These are phyloP conservation scores for Lottia scabra DNA, from an alignment of 2,888 invertebrate genomes.

Conservation along the genomic window DNA sequence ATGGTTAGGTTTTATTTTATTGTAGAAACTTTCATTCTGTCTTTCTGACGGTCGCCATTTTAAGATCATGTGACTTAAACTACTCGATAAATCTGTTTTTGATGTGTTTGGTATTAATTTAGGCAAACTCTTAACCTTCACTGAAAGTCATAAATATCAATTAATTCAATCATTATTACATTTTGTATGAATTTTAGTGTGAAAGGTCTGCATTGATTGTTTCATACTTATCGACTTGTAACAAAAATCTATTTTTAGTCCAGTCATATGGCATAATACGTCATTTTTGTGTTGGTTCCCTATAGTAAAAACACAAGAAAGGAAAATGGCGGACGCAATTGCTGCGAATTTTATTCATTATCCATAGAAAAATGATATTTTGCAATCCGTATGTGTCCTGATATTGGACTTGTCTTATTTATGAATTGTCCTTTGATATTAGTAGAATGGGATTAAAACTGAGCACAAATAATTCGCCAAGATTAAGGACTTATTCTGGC, in stretches of 20 bases:
- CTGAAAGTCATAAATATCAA: too few species aligned
- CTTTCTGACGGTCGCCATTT: constrained; percentile 36
- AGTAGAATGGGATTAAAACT: constrained; percentile 61
- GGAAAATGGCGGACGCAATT: constrained; percentile 57
- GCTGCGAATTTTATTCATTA: constrained; percentile 21
- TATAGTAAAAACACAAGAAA: constrained; percentile 57
- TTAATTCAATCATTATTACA: too few species aligned
- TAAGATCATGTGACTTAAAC: constrained; percentile 38
- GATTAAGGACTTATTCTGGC: constrained; percentile 60
- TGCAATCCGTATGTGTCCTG: not conserved
- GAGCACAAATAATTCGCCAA: constrained; percentile 55
- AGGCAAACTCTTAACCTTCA: too few species aligned
- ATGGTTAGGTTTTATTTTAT: too few species aligned
- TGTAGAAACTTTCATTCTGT: not conserved
- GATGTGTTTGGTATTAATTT: too few species aligned
- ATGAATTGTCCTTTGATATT: not conserved
- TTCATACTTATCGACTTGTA: constrained; percentile 31
- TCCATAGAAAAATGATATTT: not conserved
- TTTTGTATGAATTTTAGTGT: too few species aligned
- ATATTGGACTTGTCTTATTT: not conserved
- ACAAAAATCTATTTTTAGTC: constrained; percentile 25
- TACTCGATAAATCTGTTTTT: constrained; percentile 25
- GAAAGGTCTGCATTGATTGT: too few species aligned
- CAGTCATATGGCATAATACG: constrained; percentile 50
- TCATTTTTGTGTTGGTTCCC: constrained; percentile 61